These are phyloP conservation scores for Pristis pectinata DNA, from an alignment of 2,797 vertebrate species.

Conservation along the genomic window DNA sequence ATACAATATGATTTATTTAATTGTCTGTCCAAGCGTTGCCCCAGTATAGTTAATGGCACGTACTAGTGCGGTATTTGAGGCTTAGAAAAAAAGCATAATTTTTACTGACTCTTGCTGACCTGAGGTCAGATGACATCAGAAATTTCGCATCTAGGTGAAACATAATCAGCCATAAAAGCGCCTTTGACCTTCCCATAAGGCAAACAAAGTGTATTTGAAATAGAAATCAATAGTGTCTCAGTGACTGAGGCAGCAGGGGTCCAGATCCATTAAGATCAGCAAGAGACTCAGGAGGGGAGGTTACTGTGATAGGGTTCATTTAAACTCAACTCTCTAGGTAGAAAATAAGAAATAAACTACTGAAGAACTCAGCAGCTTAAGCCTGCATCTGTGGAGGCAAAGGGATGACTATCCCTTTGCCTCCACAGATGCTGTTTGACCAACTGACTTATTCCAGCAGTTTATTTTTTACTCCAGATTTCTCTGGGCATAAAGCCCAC, in stretches of 20 bases:
- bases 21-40: no score
- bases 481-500: background rate
- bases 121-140: constrained; percentile 14
- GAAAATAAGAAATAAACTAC: background rate
- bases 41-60: background rate
- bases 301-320: background rate
- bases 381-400: no score
- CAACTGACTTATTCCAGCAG: no score
- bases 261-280: background rate
- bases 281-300: background rate
- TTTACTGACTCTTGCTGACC: background rate
- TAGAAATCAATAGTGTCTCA: constrained; percentile 13
- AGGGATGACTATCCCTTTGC: no score
- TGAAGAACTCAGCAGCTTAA: no score
- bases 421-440: no score
- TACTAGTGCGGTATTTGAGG: background rate
- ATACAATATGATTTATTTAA: background rate
- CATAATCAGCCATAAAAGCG: background rate
- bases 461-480: no score
- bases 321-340: background rate
- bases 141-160: constrained; percentile 9
- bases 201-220: background rate
- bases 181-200: background rate
- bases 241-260: background rate
- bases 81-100: background rate